Conservation (phyloP, 2,888 invertebrate genomes). For the Itoplectis maculator region DNA sequence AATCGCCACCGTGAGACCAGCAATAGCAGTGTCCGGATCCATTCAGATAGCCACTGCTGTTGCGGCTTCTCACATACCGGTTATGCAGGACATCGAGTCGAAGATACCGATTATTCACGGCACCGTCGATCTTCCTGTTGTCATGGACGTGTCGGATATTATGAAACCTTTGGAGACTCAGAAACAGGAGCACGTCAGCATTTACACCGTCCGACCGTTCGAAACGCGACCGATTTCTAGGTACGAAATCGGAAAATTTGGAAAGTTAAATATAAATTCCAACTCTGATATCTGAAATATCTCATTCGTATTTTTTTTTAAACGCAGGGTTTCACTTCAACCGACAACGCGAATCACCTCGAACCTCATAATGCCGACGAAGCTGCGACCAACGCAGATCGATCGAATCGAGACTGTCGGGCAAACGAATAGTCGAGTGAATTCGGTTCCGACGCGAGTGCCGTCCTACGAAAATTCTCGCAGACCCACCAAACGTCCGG, state of each 20-base stretch:
- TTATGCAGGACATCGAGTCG: conserved; percentile 81
- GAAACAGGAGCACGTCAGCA: conserved; percentile 79
- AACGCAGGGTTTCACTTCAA: conserved; percentile 75
- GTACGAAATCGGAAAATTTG: conserved; percentile 63
- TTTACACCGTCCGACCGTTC: conserved; percentile 81
- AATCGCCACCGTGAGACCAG: conserved; percentile 79
- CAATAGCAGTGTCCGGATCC: conserved; percentile 81
- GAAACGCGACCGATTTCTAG: conserved; percentile 79
- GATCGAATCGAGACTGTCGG: conserved; percentile 72
- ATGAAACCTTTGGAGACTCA: conserved; percentile 76
- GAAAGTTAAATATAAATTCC: neutral
- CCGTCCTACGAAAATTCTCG: conserved; percentile 68
- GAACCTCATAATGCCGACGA: conserved; percentile 76
- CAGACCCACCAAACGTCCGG: conserved; percentile 74
- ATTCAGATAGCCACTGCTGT: conserved; percentile 82
- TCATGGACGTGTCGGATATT: conserved; percentile 80
- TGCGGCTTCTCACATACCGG: conserved; percentile 82
- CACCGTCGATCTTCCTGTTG: conserved; percentile 82
- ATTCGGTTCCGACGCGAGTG: conserved; percentile 67
- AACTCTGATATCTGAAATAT: neutral
- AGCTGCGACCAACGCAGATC: conserved; percentile 71
- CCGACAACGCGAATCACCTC: conserved; percentile 76
- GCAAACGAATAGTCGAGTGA: conserved; percentile 64
- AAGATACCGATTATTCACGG: conserved; percentile 83
- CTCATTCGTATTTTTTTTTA: neutral